phyloP scores from a whole-genome alignment of 1,140 invertebrate species.

The Drosophila equinoxialis region DNA sequence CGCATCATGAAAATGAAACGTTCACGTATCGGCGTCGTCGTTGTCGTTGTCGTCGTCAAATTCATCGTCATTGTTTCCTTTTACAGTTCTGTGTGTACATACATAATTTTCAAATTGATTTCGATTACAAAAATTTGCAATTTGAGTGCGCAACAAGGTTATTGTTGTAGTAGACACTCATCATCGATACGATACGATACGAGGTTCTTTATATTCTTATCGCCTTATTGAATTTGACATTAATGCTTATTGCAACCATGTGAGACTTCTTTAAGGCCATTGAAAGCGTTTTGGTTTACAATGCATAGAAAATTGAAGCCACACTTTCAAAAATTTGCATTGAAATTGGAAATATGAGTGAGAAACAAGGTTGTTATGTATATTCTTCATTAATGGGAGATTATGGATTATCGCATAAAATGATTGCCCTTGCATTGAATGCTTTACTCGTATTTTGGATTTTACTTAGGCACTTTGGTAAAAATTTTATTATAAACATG shows the following conservation, averaged over 20 bases:
- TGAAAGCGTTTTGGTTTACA: slow-evolving; percentile 1
- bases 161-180: slow-evolving; percentile 25
- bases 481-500: too few species aligned
- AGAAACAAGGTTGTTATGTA: neutral
- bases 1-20: slow-evolving; percentile 51
- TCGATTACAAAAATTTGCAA: slow-evolving; percentile 46
- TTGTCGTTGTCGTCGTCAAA: neutral
- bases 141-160: slow-evolving; percentile 51
- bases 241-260: slow-evolving; percentile 11
- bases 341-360: neutral
- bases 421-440: too few species aligned
- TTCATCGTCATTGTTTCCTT: slow-evolving; percentile 53
- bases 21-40: slow-evolving; percentile 18
- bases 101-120: slow-evolving; percentile 71
- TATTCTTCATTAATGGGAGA: neutral
- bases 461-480: too few species aligned
- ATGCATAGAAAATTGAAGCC: slow-evolving; percentile 8
- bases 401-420: neutral
- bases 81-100: slow-evolving; percentile 59
- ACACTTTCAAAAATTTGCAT: neutral
- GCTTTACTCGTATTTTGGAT: too few species aligned
- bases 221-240: slow-evolving; percentile 22
- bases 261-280: slow-evolving; percentile 1
- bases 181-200: slow-evolving; percentile 14
- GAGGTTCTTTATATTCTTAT: slow-evolving; percentile 47